Percentiles rank a stretch among this genome's conserved stretches.
phyloP scores from a whole-genome alignment of 2,888 invertebrate genomes.

The Helleia helle region DNA sequence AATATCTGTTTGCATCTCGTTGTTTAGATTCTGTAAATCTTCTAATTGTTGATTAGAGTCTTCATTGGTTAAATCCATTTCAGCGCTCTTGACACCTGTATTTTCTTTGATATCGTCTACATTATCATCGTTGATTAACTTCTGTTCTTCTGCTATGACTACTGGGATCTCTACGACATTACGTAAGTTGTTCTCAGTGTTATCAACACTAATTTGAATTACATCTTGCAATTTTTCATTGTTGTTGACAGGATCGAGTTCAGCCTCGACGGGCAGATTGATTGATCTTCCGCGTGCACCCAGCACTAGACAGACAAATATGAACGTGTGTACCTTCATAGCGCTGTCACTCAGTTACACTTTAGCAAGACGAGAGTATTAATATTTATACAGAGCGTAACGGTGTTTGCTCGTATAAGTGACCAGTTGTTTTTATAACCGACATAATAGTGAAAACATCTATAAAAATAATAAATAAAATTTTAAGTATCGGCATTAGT shows the following conservation, averaged over 20 bases:
- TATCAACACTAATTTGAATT: conserved; percentile 23
- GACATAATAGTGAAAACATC: too few relatives aligned
- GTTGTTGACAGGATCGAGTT: too few relatives aligned
- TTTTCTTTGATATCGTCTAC: conserved; percentile 27
- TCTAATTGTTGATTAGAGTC: conserved; percentile 58
- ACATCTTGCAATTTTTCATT: conserved; percentile 27
- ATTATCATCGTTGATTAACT: conserved; percentile 27
- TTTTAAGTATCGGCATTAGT: too few relatives aligned
- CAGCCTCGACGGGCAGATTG: conserved; percentile 22
- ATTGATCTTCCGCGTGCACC: conserved; percentile 46
- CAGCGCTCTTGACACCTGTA: conserved; percentile 31
- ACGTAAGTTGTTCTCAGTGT: conserved; percentile 28
- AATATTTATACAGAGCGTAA: conserved; percentile 57
- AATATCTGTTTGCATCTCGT: conserved; percentile 30
- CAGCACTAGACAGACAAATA: conserved; percentile 40
- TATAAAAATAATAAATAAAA: too few relatives aligned
- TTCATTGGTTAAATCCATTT: conserved; percentile 47
- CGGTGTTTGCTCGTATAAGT: conserved; percentile 40
- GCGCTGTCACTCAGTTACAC: conserved; percentile 39
- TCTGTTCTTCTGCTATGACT: conserved; percentile 39
- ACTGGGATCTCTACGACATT: conserved; percentile 47
- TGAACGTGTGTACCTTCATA: conserved; percentile 56
- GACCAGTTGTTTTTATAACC: too few relatives aligned
- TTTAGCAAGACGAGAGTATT: conserved; percentile 30
- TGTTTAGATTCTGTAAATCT: conserved; percentile 52